Evolutionary conservation across 2,888 invertebrate species (phyloP), one percentile per base, ranked within the genome.

Genomic region (Leptothorax acervorum): DNA sequence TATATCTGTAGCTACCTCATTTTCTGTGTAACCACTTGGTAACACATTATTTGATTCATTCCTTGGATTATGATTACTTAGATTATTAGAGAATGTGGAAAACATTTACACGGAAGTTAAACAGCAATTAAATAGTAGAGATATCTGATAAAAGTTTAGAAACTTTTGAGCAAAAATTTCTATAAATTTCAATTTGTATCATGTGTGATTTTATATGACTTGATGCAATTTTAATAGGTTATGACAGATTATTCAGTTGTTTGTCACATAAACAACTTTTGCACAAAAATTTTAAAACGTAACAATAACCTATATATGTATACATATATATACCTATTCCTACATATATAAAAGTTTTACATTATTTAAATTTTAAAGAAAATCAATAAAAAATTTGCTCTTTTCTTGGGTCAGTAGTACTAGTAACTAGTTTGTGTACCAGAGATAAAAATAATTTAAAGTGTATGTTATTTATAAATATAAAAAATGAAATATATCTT

Each of bases 71-170:
- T 0, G 12, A 51, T 71, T 81, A 70, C 0, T 48, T 39, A 12
- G n/a, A 48, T 70, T 81, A 71, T 4, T 39, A 60, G 79, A 18
- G 4, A 81, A 18, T 51, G 60, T 71, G 35, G 79, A 48, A 48
- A 81, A 81, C 79, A 81, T 81, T 78, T 81, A 79, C 11, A 70
- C 12, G 31, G 8, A 60, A 23, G 9, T 28, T 15, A 18, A 66
- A 23, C n/a, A 57, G 9, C 28, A 42, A 23, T 53, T 57, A n/a
- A 45, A 6, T n/a, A 48, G 3, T 12, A 18, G 12, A 68, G 15
- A n/a, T 45, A 23, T 35, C n/a, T 31, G 11, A 57, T 55, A 5
- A 11, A 57, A 45, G 2, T 51, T 23, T 65, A 15, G 42, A 31
- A 68, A 57, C 1, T 68, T 70, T 39, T 35, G 35, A 12, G 35